Evolutionary conservation across 1,140 invertebrate genomes (phyloP), one percentile per base, ranked within the genome.

Genomic region (Ceratitis capitata): DNA sequence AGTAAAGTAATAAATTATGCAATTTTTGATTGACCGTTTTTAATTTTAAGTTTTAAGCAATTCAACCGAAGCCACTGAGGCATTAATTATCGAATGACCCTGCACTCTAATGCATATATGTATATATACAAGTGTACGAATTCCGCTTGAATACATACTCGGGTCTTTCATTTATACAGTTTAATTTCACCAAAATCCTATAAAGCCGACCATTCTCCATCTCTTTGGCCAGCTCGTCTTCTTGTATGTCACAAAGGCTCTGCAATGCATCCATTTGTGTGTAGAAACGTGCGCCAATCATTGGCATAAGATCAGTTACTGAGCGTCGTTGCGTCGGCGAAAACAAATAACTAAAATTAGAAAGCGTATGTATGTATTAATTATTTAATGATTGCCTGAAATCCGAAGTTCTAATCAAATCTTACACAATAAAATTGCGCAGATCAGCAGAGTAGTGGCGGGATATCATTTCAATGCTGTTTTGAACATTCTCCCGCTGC

Each of bases 261-360:
- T 98, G 97, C 9, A 97, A 94, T 4, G 96, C 95, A 92, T 99
- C 98, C 87, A 99, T 93, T 92, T 99, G 98, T 4, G 96, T 97
- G 91, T 99, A 99, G 92, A 99, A 99, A 86, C 98, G 93, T 10
- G 98, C 98, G 51, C 98, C 98, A 89, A 99, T 99, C 97, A 99
- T 99, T 12, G 98, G 98, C 98, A 99, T 99, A 86, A 99, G 94
- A 93, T 99, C 98, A 87, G 98, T 98, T 23, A 99, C 96, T 87
- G 95, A 96, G 88, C 96, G 95, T 87, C 95, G 92, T 94, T 95
- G 89, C 56, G 93, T 91, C 87, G 93, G 94, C 16, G 96, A 94
- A 87, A 98, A 93, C 88, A 98, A 93, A 92, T 98, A 98, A 92
- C 96, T 97, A 83, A 0, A 45, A 51, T 26, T 29, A 58, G 19